phyloP scores from a whole-genome alignment of 2,888 invertebrate genomes.

The Drosophila anomalata region DNA sequence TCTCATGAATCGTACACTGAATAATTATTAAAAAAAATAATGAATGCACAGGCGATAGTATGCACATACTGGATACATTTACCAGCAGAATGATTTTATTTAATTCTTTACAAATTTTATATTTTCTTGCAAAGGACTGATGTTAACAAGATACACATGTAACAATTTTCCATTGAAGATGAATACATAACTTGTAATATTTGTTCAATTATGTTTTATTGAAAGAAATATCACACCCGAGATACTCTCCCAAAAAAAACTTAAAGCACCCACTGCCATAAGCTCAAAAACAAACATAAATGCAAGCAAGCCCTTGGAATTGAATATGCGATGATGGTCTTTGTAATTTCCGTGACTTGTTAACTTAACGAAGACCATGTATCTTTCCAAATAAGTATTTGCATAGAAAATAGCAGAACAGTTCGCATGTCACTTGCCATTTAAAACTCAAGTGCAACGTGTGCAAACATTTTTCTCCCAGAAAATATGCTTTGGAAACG shows the following conservation, averaged over 20 bases:
- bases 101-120: too few relatives aligned
- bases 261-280: background rate
- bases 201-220: too few relatives aligned
- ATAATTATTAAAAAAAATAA: background rate
- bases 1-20: background rate
- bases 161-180: too few relatives aligned
- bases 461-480: slow-evolving; percentile 18
- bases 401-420: background rate
- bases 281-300: background rate
- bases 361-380: slow-evolving; percentile 37
- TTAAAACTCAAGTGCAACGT: slow-evolving; percentile 12
- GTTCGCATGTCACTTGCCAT: slow-evolving; percentile 15
- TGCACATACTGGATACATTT: too few relatives aligned
- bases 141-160: too few relatives aligned
- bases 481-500: slow-evolving; percentile 25
- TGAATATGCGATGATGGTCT: slow-evolving; percentile 8
- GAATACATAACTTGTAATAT: too few relatives aligned
- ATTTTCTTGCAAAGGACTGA: too few relatives aligned
- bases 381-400: slow-evolving; percentile 40
- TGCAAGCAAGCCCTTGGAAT: background rate
- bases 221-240: too few relatives aligned
- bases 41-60: too few relatives aligned
- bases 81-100: too few relatives aligned
- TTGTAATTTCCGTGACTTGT: slow-evolving; percentile 50
- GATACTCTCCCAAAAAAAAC: background rate